Base-by-base conservation (phyloP, 1,140 invertebrate genomes). In the Camponotus floridanus region DNA sequence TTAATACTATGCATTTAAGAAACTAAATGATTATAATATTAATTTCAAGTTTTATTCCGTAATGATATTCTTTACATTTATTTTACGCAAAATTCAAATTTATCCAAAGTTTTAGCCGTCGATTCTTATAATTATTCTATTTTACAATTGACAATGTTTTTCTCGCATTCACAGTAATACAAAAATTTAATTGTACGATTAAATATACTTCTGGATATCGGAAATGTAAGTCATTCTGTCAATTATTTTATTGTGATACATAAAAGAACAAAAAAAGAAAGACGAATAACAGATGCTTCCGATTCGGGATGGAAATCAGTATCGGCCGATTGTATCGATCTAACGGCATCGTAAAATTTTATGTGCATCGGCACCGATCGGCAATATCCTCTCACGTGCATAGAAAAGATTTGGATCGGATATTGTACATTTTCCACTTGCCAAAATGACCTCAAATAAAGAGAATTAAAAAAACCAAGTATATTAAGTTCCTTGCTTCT, bases 271-370 rank as follows among this genome's bases (percentile, higher is more conserved):
- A 13, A 7, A 13, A 13, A 68, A 39, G 64, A 55, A 39, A 39
- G 42, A 64, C 57, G 70, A 51, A 33, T 42, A 13, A 59, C 57
- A 76, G 81, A 76, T 64, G 67, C 55, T 61, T 33, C 67, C 26
- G 55, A 39, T n/a, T 55, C 21, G 59, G 71, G 45, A 76, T 57
- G 59, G 59, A 85, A 76, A 65, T 84, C 81, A 64, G 71, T 55
- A 36, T 76, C 45, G 81, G 42, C 42, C 70, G 64, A 76, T 84
- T 42, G 71, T 3, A 31, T 21, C 36, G 42, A 42, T 39, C 42
- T 45, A 76, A 84, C 48, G 33, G 51, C 45, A 33, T 85, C 57
- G 18, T 76, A 55, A 85, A 83, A 83, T 83, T 83, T 74, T 55
- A 83, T 83, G 79, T 13, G 55, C 67, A 3, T 39, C 67, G 68